Evolutionary conservation across 1,140 invertebrate genomes (phyloP).

Genomic region (Phocides pigmalion): DNA sequence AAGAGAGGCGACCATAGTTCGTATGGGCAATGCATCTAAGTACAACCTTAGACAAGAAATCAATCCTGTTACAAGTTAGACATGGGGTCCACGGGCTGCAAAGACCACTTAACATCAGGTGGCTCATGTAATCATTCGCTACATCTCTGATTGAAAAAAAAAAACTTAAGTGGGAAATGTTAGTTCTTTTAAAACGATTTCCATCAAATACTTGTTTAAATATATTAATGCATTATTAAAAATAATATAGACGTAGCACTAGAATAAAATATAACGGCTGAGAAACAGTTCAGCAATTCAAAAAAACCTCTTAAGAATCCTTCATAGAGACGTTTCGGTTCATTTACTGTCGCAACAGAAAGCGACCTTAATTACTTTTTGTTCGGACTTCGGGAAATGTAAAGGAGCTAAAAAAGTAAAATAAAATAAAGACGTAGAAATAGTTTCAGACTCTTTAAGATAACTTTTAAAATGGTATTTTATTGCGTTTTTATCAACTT

Average conservation of each 20-base stretch:
- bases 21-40: too few relatives aligned
- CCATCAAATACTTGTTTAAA: too few relatives aligned
- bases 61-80: too few relatives aligned
- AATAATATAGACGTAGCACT: background rate
- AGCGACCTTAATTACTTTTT: constrained; percentile 67
- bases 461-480: background rate
- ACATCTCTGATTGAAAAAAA: too few relatives aligned
- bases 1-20: too few relatives aligned
- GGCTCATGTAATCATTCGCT: too few relatives aligned
- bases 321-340: constrained; percentile 47
- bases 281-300: background rate
- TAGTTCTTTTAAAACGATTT: too few relatives aligned
- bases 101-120: too few relatives aligned
- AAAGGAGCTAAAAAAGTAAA: constrained; percentile 53
- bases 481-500: too few relatives aligned
- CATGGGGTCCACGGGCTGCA: too few relatives aligned
- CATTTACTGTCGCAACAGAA: constrained; percentile 56
- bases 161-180: too few relatives aligned
- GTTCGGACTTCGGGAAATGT: constrained; percentile 54
- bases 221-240: background rate
- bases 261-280: background rate
- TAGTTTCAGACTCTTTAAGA: constrained; percentile 20
- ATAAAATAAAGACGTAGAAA: constrained; percentile 42
- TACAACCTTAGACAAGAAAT: too few relatives aligned
- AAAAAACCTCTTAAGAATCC: constrained; percentile 14